Evolutionary conservation across 2,113 vertebrate species (phyloP).

Genomic region (Rousettus leschenaultii): DNA sequence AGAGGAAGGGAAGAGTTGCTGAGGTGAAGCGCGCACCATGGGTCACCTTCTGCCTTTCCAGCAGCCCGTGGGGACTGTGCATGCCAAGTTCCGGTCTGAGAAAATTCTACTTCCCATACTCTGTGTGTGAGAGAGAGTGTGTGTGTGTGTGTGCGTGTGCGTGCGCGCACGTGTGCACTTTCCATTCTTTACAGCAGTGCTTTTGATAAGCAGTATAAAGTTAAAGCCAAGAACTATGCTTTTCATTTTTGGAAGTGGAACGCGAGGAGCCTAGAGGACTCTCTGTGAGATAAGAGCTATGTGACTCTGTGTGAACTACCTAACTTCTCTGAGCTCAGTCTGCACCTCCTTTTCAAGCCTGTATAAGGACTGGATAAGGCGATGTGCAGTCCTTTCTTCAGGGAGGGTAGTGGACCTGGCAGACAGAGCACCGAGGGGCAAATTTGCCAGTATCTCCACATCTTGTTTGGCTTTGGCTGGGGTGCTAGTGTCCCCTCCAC

Average conservation of each 20-base stretch:
- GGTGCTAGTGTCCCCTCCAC: not conserved
- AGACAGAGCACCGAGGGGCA: rapidly evolving
- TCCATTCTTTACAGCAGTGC: not conserved
- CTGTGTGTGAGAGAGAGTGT: not conserved
- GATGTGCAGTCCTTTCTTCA: not conserved
- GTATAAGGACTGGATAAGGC: not conserved
- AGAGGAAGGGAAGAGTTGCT: not conserved
- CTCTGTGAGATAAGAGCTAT: not conserved
- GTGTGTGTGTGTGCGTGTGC: too few relatives aligned
- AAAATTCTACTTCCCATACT: not conserved
- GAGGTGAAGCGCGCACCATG: not conserved
- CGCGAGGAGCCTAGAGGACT: not conserved
- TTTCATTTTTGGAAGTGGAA: conserved; percentile 39
- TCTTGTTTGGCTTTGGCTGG: not conserved
- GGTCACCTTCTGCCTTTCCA: not conserved
- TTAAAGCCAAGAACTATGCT: not conserved
- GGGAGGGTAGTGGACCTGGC: rapidly evolving
- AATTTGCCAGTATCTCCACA: not conserved
- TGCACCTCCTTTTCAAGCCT: not conserved
- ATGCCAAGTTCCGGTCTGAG: not conserved
- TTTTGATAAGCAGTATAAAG: not conserved
- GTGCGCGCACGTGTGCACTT: rapidly evolving
- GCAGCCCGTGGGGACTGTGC: too few relatives aligned
- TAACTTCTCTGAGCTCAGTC: not conserved
- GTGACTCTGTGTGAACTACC: not conserved